Conservation (phyloP, 2,797 vertebrate genomes). For the Anguilla anguilla region DNA sequence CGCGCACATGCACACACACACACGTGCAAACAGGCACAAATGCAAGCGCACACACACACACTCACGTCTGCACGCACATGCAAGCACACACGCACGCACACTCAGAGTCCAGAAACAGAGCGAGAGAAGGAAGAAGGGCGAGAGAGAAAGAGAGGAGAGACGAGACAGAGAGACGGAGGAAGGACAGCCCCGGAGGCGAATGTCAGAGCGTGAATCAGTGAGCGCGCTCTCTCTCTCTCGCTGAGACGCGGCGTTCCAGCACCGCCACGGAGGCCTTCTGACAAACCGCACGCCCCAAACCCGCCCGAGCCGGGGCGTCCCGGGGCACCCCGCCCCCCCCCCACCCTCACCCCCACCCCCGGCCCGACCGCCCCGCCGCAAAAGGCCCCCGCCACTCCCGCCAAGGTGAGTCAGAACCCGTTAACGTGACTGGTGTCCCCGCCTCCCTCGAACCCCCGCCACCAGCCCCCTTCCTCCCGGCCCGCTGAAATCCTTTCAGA, state of each 20-base stretch:
- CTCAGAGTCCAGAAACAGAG: background rate
- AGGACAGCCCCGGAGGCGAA: conserved; percentile 23
- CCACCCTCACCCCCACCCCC: conserved; percentile 26
- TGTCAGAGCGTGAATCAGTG: conserved; percentile 9
- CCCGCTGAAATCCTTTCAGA: conserved; percentile 86
- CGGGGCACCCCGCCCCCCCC: conserved; percentile 34
- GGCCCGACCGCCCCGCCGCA: conserved; percentile 63
- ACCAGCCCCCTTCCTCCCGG: conserved; percentile 78
- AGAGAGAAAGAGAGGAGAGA: conserved; percentile 26
- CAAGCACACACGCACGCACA: conserved; percentile 17
- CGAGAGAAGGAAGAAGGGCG: conserved; percentile 41
- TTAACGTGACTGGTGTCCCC: conserved; percentile 75
- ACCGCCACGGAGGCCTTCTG: background rate
- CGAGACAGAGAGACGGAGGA: background rate
- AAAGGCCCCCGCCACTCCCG: conserved; percentile 65
- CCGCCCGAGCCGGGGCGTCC: conserved; percentile 46
- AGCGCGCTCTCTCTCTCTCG: conserved; percentile 19
- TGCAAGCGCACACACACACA: background rate
- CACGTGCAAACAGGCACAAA: background rate
- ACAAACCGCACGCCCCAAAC: conserved; percentile 54
- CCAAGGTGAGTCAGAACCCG: conserved; percentile 80
- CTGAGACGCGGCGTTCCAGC: conserved; percentile 24
- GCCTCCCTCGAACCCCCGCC: conserved; percentile 66
- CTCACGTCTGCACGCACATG: background rate
- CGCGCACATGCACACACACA: conserved; percentile 26